Percentiles rank a stretch among this genome's conserved stretches.
Conservation (phyloP, 2,888 invertebrate genomes). For the Spialia ferax region DNA sequence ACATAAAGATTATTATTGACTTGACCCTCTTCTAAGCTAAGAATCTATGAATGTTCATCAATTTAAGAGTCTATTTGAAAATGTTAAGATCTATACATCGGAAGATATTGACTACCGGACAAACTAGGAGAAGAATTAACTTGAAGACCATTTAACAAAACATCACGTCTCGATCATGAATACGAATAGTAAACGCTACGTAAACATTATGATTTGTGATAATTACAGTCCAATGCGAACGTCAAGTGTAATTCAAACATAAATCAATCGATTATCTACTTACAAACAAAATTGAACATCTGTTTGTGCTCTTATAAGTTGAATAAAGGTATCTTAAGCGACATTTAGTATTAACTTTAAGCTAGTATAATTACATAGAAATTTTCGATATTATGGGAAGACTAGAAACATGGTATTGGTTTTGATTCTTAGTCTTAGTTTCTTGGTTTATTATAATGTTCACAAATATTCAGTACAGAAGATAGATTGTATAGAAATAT, state of each 20-base stretch:
- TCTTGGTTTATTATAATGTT: too few relatives aligned
- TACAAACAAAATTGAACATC: slow-evolving; percentile 21
- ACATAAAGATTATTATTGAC: slow-evolving; percentile 49
- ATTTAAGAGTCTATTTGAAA: slow-evolving; percentile 35
- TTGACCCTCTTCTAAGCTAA: too few relatives aligned
- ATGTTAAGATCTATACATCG: slow-evolving; percentile 17
- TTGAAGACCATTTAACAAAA: slow-evolving; percentile 57
- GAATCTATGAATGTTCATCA: neutral
- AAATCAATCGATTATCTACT: slow-evolving; percentile 29
- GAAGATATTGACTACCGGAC: slow-evolving; percentile 28
- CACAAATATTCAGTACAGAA: too few relatives aligned
- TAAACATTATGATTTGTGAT: slow-evolving; percentile 73
- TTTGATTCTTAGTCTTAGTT: too few relatives aligned
- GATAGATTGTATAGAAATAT: too few relatives aligned
- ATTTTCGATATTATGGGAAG: too few relatives aligned
- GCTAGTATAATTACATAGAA: too few relatives aligned
- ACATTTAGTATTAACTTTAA: too few relatives aligned
- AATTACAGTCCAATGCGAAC: slow-evolving; percentile 64
- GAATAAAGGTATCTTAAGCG: neutral
- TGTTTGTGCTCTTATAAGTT: neutral
- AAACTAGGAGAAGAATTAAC: slow-evolving; percentile 23
- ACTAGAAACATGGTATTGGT: too few relatives aligned
- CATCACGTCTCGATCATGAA: slow-evolving; percentile 55
- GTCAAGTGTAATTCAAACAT: slow-evolving; percentile 55
- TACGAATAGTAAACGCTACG: slow-evolving; percentile 58